These are phyloP conservation scores for Neodiprion lecontei DNA, from an alignment of 1,140 invertebrate genomes.

Conservation along the genomic window DNA sequence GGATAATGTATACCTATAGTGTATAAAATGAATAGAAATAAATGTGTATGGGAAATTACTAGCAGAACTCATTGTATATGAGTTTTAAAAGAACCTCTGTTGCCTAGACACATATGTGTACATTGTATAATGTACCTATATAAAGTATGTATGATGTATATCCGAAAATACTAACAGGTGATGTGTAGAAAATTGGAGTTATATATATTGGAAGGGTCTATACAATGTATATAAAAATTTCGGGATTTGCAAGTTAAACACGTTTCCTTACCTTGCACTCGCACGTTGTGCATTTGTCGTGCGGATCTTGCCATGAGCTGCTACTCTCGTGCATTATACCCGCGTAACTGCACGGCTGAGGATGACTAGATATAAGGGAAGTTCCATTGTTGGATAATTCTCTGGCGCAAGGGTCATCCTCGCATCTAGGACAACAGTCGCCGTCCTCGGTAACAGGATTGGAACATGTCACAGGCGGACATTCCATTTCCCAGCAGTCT, in stretches of 20 bases:
- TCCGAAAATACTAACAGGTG: too few species aligned
- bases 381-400: slow-evolving; percentile 45
- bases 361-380: slow-evolving; percentile 39
- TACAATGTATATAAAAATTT: too few species aligned
- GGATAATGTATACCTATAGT: too few species aligned
- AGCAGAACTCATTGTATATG: too few species aligned
- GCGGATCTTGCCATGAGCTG: slow-evolving; percentile 66
- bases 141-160: too few species aligned
- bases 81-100: too few species aligned
- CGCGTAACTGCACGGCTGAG: slow-evolving; percentile 66
- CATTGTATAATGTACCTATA: too few species aligned
- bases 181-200: too few species aligned
- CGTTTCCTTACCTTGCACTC: slow-evolving; percentile 75
- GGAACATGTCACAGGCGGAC: slow-evolving; percentile 75
- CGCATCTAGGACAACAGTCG: slow-evolving; percentile 77
- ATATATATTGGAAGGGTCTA: too few species aligned
- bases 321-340: slow-evolving; percentile 69
- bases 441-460: slow-evolving; percentile 69
- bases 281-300: slow-evolving; percentile 77
- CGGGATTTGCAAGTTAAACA: not conserved
- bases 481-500: slow-evolving; percentile 88
- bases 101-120: too few species aligned
- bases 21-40: too few species aligned
- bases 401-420: slow-evolving; percentile 66
- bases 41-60: too few species aligned